Percentiles rank a stretch among this genome's conserved stretches.
phyloP scores from a whole-genome alignment of 2,797 vertebrate species.

The Prunella strophiata region DNA sequence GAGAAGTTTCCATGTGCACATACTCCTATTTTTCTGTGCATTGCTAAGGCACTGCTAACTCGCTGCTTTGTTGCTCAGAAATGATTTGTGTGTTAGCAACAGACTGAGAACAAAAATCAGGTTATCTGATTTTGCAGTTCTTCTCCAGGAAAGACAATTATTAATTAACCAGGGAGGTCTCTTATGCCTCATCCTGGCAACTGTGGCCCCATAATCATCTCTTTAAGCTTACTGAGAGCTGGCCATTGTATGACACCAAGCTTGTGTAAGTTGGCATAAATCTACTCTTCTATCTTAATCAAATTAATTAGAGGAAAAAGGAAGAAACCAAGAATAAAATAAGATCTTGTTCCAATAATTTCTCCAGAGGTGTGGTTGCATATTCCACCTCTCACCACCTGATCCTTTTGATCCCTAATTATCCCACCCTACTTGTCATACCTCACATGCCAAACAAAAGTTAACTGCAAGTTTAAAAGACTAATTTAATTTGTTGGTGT shows the following conservation, averaged over 20 bases:
- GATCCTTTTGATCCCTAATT: conserved; percentile 1
- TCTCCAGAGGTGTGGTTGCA: neutral
- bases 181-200: neutral
- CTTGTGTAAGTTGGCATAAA: neutral
- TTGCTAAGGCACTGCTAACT: neutral
- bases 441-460: neutral
- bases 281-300: neutral
- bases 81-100: neutral
- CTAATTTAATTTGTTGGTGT: conserved; percentile 16
- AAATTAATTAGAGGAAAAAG: neutral
- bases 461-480: neutral
- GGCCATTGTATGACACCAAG: neutral
- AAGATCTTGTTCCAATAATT: neutral
- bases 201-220: neutral
- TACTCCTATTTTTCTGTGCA: neutral
- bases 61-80: neutral
- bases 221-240: neutral
- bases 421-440: neutral
- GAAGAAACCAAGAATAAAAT: neutral
- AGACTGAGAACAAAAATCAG: neutral
- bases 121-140: neutral
- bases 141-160: neutral
- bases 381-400: neutral
- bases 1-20: neutral
- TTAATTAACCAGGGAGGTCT: neutral